Evolutionary conservation across 1,140 invertebrate species (phyloP), one percentile per base, ranked within the genome.

Genomic region (Drosophila sucinea): DNA sequence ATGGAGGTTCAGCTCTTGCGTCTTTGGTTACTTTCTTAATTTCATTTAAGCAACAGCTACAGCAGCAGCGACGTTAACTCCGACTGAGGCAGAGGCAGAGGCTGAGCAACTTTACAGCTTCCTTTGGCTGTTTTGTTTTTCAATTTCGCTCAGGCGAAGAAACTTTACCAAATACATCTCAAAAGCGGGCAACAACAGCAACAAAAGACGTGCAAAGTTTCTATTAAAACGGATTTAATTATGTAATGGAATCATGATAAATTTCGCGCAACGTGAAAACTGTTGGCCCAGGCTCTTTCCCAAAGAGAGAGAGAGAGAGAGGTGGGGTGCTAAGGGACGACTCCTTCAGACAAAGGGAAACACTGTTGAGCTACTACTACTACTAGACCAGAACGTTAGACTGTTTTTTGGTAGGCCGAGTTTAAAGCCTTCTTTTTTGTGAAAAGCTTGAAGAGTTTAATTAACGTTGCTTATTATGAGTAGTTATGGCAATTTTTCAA

Each of bases 141-240:
- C 84, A 87, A 87, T 87, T 87, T 87, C 77, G 84, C 79, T 64
- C 35, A 41, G 55, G 68, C 67, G 76, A 78, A 63, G 76, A 87
- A 86, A 86, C 83, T 86, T 86, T 86, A 77, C 83, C 83, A 80
- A 86, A 86, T 80, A 87, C 79, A 87, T 79, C 83, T 87, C 83
- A 87, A 83, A 79, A 87, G 83, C 81, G 75, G 64, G 65, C 62
- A 76, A n/a, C 51, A 83, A 54, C 41, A 72, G n/a, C 41, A 70
- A 54, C 40, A 56, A 79, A 77, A 89, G 83, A 89, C 77, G 84
- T 72, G 80, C 77, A 87, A 87, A 87, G 84, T 87, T 87, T 87
- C 84, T 87, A 87, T 87, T 87, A 87, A 90, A 90, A 90, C 87
- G 77, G 83, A 90, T 90, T 90, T 90, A 90, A 90, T 90, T 90